Evolutionary conservation across 2,797 vertebrate species (phyloP).

Genomic region (Varecia variegata): DNA sequence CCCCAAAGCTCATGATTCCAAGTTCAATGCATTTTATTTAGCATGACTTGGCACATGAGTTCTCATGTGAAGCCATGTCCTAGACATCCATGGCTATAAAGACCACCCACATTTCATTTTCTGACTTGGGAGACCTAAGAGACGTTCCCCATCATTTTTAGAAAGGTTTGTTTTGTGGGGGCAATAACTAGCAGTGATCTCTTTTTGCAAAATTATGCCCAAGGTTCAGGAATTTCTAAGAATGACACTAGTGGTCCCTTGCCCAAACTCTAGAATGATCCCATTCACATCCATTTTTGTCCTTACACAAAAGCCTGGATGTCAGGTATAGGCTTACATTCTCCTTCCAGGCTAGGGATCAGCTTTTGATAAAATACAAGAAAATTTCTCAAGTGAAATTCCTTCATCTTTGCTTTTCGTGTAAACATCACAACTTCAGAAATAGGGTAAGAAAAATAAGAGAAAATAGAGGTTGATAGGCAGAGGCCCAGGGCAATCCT

Average conservation of each 20-base stretch:
- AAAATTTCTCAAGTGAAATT: background rate
- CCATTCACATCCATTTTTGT: background rate
- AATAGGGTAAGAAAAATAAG: background rate
- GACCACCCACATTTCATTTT: background rate
- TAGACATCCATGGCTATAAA: background rate
- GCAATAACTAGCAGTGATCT: background rate
- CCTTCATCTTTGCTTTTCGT: background rate
- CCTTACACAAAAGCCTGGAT: background rate
- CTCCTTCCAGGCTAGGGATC: background rate
- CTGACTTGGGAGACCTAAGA: background rate
- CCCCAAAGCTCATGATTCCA: background rate
- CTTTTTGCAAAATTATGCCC: background rate
- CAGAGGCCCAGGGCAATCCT: background rate
- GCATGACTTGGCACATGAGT: background rate
- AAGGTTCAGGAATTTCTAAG: background rate
- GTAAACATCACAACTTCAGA: background rate
- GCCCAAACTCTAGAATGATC: background rate
- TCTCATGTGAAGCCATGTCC: background rate
- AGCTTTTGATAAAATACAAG: background rate
- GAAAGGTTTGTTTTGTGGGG: background rate
- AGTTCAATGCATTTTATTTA: background rate
- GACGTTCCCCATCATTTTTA: background rate
- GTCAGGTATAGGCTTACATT: background rate
- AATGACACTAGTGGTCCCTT: background rate
- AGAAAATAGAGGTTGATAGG: background rate